Percentiles rank a stretch among this genome's conserved stretches.
Evolutionary conservation across 2,113 vertebrate genomes (phyloP).

Genomic region (Malurus elegans): DNA sequence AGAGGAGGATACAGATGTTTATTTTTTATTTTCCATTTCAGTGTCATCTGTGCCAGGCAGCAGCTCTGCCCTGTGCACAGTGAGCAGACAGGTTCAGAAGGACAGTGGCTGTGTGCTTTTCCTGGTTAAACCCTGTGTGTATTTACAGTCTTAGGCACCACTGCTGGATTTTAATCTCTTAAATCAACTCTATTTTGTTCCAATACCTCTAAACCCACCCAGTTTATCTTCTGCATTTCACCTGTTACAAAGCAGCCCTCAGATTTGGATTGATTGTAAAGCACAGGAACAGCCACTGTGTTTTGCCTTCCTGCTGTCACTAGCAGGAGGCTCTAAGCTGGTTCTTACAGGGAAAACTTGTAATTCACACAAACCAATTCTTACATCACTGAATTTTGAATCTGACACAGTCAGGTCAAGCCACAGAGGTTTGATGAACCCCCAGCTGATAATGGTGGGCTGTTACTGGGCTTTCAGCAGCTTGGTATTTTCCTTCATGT

Average conservation of each 20-base stretch:
- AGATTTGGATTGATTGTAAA: not conserved
- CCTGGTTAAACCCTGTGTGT: not conserved
- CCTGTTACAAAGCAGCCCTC: not conserved
- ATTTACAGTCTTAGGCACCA: not conserved
- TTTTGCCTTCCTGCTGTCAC: not conserved
- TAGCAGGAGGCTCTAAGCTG: not conserved
- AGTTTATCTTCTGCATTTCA: not conserved
- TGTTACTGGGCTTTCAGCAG: not conserved
- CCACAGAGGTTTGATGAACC: not conserved
- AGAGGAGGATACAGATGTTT: not conserved
- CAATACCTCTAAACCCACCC: not conserved
- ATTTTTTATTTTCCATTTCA: not conserved
- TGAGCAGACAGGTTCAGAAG: not conserved
- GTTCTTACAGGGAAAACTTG: not conserved
- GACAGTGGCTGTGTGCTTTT: not conserved
- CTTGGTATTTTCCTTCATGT: not conserved
- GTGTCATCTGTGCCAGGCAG: not conserved
- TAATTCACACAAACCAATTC: not conserved
- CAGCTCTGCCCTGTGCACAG: not conserved
- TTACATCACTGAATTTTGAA: accelerated
- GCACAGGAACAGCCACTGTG: not conserved
- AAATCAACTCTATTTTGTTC: not conserved
- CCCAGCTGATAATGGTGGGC: not conserved
- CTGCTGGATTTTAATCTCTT: not conserved
- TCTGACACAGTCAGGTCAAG: accelerated